A percentile compares a stretch with the other conserved stretches of the same genome.
phyloP scores from a whole-genome alignment of 2,797 vertebrate species.

The Mormyrus hasselquistii region DNA sequence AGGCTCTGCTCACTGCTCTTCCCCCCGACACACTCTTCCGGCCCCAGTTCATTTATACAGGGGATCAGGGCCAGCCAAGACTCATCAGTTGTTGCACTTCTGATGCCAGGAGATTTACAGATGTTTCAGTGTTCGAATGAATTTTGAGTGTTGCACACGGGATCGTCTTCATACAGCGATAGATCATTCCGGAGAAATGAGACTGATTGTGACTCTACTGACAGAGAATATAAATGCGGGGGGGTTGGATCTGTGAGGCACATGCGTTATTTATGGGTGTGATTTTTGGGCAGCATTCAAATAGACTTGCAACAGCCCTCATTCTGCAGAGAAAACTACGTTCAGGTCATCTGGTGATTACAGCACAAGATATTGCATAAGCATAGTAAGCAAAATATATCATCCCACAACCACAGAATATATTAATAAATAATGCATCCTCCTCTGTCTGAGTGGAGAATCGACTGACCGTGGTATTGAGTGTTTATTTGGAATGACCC shows the following conservation, averaged over 20 bases:
- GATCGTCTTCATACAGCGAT: neutral
- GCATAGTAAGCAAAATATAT: neutral
- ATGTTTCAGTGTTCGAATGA: neutral
- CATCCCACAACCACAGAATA: neutral
- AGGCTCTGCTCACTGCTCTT: neutral
- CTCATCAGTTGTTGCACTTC: neutral
- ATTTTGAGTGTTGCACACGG: neutral
- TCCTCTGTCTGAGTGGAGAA: conserved; percentile 27
- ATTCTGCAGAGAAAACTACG: neutral
- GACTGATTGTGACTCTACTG: neutral
- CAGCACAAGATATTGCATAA: neutral
- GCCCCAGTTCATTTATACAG: neutral
- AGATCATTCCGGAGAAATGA: neutral
- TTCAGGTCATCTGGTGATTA: neutral
- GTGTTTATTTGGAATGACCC: neutral
- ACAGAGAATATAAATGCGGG: neutral
- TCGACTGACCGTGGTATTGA: conserved; percentile 22
- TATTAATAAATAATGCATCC: neutral
- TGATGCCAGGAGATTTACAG: neutral
- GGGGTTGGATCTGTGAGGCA: neutral
- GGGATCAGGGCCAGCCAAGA: neutral
- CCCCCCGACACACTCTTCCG: neutral
- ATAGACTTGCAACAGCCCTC: neutral
- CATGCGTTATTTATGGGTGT: neutral
- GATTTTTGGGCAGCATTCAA: neutral